These are phyloP conservation scores for Varanus salvator DNA, from an alignment of 2,113 vertebrate species.

Conservation along the genomic window DNA sequence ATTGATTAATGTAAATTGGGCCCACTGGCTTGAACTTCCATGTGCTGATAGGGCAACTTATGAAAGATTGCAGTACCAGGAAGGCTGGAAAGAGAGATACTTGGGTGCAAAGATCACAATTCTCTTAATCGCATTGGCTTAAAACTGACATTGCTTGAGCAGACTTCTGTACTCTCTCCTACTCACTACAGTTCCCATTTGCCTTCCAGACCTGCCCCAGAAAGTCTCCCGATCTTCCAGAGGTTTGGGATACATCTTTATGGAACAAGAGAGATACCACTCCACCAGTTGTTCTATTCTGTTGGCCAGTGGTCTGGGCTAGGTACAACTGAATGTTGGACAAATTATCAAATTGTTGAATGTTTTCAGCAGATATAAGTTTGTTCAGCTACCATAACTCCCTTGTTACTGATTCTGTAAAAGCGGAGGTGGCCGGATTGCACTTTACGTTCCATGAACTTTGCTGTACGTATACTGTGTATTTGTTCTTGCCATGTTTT, in stretches of 20 bases:
- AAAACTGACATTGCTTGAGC: neutral
- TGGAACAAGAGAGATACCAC: no score
- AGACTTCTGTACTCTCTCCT: neutral
- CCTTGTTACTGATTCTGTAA: neutral
- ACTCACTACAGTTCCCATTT: no score
- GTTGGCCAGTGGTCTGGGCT: no score
- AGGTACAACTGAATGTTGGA: no score
- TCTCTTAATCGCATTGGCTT: neutral
- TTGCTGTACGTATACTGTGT: neutral
- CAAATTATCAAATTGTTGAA: neutral
- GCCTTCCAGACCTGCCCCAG: no score
- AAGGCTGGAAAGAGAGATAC: neutral
- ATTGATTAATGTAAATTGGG: neutral
- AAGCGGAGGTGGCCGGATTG: neutral
- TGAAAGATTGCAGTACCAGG: neutral
- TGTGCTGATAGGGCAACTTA: neutral
- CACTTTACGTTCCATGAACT: no score
- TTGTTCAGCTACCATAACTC: neutral
- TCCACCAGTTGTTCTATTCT: no score
- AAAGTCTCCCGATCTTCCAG: no score
- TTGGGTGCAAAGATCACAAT: neutral
- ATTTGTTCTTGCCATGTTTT: constrained; percentile 2
- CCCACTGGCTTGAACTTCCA: neutral
- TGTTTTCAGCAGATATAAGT: neutral
- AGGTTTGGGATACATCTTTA: no score